phyloP scores from a whole-genome alignment of 2,888 invertebrate genomes.

The Desoria tigrina region DNA sequence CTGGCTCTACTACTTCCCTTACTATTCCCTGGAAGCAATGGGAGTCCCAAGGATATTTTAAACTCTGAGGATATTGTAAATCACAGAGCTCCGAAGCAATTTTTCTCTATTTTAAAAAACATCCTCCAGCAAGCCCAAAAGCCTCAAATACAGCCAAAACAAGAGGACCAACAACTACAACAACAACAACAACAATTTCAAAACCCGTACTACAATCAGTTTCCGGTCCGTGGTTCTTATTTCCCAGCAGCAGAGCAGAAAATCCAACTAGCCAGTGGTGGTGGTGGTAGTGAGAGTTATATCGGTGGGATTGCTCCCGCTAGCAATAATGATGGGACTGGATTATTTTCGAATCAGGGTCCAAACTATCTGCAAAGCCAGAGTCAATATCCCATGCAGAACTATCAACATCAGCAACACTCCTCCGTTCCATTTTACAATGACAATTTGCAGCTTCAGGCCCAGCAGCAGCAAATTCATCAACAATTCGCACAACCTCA shows the following conservation, averaged over 20 bases:
- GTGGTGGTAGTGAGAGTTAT: too few species aligned
- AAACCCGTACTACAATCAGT: background rate
- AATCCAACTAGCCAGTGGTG: too few species aligned
- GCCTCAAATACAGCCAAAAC: constrained; percentile 6
- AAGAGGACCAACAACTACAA: background rate
- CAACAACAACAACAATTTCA: constrained; percentile 1
- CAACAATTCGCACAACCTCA: constrained; percentile 13
- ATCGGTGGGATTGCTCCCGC: too few species aligned
- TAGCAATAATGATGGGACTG: too few species aligned
- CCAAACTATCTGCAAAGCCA: background rate
- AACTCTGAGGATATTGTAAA: background rate
- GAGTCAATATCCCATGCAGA: constrained; percentile 17
- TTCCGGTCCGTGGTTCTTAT: background rate
- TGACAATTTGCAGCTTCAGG: constrained; percentile 5
- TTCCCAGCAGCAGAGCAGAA: too few species aligned
- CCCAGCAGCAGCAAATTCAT: constrained; percentile 19
- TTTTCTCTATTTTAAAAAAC: constrained; percentile 31
- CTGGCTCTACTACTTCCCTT: too few species aligned
- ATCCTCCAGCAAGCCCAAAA: constrained; percentile 11
- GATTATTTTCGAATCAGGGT: background rate
- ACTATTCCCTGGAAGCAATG: too few species aligned
- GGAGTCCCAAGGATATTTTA: too few species aligned
- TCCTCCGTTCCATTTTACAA: constrained; percentile 11
- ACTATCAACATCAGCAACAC: constrained; percentile 15
- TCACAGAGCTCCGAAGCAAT: constrained; percentile 28